Percentiles rank a stretch among this genome's conserved stretches.
Conservation (phyloP, 1,140 invertebrate genomes). For the Saccostrea cuccullata region DNA sequence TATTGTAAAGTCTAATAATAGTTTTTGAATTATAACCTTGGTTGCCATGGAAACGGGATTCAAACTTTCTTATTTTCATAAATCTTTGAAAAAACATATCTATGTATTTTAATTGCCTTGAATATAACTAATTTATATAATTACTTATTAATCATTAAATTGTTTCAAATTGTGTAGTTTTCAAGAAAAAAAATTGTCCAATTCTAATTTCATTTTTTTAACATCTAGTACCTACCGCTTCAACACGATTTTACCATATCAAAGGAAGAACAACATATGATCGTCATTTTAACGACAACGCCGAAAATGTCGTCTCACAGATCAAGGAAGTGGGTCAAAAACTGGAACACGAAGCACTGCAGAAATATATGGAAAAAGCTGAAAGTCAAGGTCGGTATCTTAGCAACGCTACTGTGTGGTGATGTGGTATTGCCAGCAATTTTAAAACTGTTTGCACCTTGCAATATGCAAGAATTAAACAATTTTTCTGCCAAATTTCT, state of each 20-base stretch:
- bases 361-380: constrained; percentile 62
- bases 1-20: too few species aligned
- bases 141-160: not conserved
- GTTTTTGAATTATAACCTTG: too few species aligned
- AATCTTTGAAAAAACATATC: too few species aligned
- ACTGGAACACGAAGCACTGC: constrained; percentile 66
- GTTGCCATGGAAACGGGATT: too few species aligned
- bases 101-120: not conserved
- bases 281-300: constrained; percentile 71
- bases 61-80: too few species aligned
- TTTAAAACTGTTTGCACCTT: not conserved
- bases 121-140: too few species aligned
- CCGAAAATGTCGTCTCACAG: constrained; percentile 61
- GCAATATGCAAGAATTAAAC: not conserved
- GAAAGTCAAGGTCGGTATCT: constrained; percentile 56
- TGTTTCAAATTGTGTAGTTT: not conserved
- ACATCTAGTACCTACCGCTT: constrained; percentile 70
- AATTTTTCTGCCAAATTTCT: not conserved
- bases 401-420: constrained; percentile 33
- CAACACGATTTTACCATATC: constrained; percentile 63
- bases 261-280: constrained; percentile 73
- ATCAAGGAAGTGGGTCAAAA: constrained; percentile 66
- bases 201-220: not conserved
- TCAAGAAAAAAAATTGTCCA: too few species aligned
- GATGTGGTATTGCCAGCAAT: not conserved